Evolutionary conservation across 2,888 invertebrate genomes (phyloP), one percentile per base, ranked within the genome.

Genomic region (Neoscelio sp.): DNA sequence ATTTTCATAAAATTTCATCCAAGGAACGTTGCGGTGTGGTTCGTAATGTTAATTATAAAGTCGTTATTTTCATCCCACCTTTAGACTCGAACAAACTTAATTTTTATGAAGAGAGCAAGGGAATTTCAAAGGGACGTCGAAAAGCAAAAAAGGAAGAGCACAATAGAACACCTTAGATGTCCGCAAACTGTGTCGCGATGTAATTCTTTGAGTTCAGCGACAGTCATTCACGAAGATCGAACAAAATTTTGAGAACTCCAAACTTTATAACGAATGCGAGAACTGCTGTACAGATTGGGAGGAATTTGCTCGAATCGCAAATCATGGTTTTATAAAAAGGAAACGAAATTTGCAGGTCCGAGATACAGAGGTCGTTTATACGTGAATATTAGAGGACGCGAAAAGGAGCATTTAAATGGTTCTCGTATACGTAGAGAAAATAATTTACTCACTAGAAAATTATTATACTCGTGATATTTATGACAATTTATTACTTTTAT

Each of bases 211-310:
- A 62, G 60, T 60, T 38, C 58, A 23, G 38, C 40, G 60, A 30
- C 54, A 73, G 40, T 65, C 65, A 56, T 74, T 64, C 54, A 56
- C 38, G 13, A 74, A 50, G 58, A 74, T 74, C 58, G 74, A 74
- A 74, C 75, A 12, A 54, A 67, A 75, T 67, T 67, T 52, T 40
- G 52, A 46, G 15, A 60, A 60, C 67, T 67, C n/a, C 8, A 60
- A 75, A 75, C 67, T 67, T 67, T 58, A 67, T 75, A 75, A 75
- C 62, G 67, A 75, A 75, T 68, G 67, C 48, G 76, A 76, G 68
- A 76, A 76, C 46, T 48, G 46, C 52, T 33, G 20, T 33, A 15
- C 23, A 38, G 68, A 68, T 48, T 35, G 40, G 18, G 18, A 18
- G 13, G 28, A 42, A 44, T 40, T 50, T 10, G 60, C 46, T 54